Conservation (phyloP, 1,140 invertebrate genomes). For the Mamestra configurata region DNA sequence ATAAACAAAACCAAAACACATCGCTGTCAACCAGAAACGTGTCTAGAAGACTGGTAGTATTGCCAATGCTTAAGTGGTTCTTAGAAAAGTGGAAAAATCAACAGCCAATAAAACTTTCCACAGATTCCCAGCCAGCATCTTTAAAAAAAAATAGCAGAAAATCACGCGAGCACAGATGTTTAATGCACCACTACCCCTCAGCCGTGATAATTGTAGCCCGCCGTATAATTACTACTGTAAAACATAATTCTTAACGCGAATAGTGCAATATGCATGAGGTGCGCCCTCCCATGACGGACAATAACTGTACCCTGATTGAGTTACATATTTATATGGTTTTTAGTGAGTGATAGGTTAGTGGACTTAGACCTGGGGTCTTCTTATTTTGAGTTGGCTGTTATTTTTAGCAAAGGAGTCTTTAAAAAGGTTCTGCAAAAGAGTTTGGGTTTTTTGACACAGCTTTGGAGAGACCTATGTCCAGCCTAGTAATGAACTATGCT, state of each 20-base stretch:
- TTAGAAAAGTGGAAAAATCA: too few relatives aligned
- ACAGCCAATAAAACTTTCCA: background rate
- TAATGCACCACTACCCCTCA: slow-evolving; percentile 48
- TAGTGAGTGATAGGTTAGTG: slow-evolving; percentile 59
- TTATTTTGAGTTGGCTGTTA: background rate
- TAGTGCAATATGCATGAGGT: slow-evolving; percentile 73
- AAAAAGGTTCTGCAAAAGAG: too few relatives aligned
- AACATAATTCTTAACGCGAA: slow-evolving; percentile 57
- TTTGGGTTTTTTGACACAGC: too few relatives aligned
- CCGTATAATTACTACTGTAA: slow-evolving; percentile 59
- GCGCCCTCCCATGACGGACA: slow-evolving; percentile 66
- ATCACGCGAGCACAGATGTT: slow-evolving; percentile 46
- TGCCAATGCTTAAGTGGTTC: too few relatives aligned
- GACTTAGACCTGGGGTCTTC: slow-evolving; percentile 7
- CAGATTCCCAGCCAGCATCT: background rate
- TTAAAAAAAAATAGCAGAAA: slow-evolving; percentile 19
- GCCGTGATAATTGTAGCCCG: slow-evolving; percentile 1
- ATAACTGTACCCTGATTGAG: slow-evolving; percentile 68
- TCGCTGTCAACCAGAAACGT: too few relatives aligned
- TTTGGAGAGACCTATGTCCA: too few relatives aligned
- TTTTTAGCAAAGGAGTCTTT: background rate
- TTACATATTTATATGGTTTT: slow-evolving; percentile 59
- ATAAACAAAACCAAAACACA: too few relatives aligned
- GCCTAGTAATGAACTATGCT: too few relatives aligned
- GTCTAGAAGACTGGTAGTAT: too few relatives aligned